A percentile compares a stretch with the other conserved stretches of the same genome.
These are phyloP conservation scores for Parasteatoda tepidariorum DNA, from an alignment of 1,140 invertebrate species.

Conservation along the genomic window DNA sequence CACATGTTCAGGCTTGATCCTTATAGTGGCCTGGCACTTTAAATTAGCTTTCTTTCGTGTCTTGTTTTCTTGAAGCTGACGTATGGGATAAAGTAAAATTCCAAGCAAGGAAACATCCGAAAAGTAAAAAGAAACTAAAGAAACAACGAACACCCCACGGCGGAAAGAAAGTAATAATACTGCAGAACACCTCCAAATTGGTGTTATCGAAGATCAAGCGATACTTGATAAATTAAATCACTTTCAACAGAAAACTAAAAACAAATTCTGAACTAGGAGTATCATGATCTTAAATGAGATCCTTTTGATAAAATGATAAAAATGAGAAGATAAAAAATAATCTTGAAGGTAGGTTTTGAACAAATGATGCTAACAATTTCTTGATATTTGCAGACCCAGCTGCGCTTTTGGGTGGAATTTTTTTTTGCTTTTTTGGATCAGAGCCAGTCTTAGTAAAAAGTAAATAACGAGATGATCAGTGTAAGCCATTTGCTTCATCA, in stretches of 20 bases:
- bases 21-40: too few species aligned
- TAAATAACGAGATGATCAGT: constrained; percentile 26
- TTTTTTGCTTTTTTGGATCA: constrained; percentile 9
- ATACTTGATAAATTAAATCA: constrained; percentile 6
- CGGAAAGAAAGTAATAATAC: too few species aligned
- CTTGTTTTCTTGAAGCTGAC: too few species aligned
- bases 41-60: too few species aligned
- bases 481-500: constrained; percentile 7
- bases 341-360: not conserved
- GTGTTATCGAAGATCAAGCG: not conserved
- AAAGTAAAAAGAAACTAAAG: too few species aligned
- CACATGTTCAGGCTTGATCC: too few species aligned
- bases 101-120: too few species aligned
- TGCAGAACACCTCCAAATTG: too few species aligned
- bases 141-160: too few species aligned
- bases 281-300: not conserved
- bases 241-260: not conserved
- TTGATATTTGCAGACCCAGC: constrained; percentile 31
- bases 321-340: not conserved
- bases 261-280: not conserved
- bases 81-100: too few species aligned
- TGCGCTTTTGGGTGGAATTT: constrained; percentile 10
- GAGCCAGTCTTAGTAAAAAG: constrained; percentile 8
- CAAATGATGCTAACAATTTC: constrained; percentile 4
- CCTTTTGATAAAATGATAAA: not conserved